These are phyloP conservation scores for Speoplatyrhinus poulsoni DNA, from an alignment of 2,113 vertebrate genomes.

Conservation along the genomic window DNA sequence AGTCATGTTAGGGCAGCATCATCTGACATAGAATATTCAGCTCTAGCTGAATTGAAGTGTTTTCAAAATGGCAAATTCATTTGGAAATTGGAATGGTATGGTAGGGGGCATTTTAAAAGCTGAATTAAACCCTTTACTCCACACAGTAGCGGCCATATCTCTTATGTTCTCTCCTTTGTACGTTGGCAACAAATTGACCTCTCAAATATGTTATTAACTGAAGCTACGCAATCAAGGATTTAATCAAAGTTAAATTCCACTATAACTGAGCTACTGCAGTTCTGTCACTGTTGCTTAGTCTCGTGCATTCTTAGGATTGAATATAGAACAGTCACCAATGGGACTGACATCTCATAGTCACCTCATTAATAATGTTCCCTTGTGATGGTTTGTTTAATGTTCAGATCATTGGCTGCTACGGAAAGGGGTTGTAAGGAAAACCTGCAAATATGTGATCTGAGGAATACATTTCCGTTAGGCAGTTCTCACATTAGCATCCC, in stretches of 20 bases:
- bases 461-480: constrained; percentile 48
- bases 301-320: neutral
- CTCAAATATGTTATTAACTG: no score
- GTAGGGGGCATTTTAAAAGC: no score
- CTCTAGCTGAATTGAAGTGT: no score
- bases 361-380: constrained; percentile 19
- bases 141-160: no score
- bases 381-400: constrained; percentile 42
- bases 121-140: no score
- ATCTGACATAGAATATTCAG: no score
- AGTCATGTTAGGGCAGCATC: no score
- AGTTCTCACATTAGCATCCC: constrained; percentile 18
- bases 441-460: constrained; percentile 49
- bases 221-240: neutral
- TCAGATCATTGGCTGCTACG: constrained; percentile 60
- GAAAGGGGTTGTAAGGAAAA: constrained; percentile 41
- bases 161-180: no score
- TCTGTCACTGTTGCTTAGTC: neutral
- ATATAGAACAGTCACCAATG: neutral
- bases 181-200: no score
- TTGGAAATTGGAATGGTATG: no score
- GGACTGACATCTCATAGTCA: constrained; percentile 5
- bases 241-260: neutral
- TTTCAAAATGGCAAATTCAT: no score
- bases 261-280: no score